Base-by-base conservation (phyloP, 2,888 invertebrate species). In the Gymnocheta viridis region DNA sequence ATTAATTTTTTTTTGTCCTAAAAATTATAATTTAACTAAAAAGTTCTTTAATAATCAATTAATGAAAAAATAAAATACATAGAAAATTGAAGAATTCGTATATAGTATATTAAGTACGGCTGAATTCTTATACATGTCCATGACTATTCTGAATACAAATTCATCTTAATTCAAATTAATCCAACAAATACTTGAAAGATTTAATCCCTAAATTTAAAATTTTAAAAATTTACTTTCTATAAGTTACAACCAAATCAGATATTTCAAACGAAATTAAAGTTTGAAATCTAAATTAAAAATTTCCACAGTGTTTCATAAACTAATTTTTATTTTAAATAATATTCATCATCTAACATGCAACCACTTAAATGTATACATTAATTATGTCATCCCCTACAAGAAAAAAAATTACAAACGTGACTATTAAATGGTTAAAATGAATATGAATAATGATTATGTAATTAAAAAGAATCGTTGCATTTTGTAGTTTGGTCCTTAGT, bases 401-500 rank as follows among this genome's bases (percentile, higher is more conserved):
- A 49, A 35, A 29, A 69, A n/a, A 70, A 62, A 60, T 32, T 67
- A 80, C 10, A 54, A 67, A 74, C 51, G 51, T 80, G 74, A 73
- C 60, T 78, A 73, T 84, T 84, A 81, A 84, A 81, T 84, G 81
- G 35, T 64, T 78, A 69, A 81, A 81, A 76, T 66, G 64, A 74
- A 76, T 60, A 77, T 78, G 73, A 81, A 78, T 81, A 81, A 81
- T 78, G 81, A 81, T 81, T 78, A 73, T 73, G 81, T 84, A 84
- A 84, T 81, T 84, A 81, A 72, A 79, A 69, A 41, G 77, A 81
- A 84, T 77, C 76, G 47, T 24, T 41, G 27, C 58, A 49, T 29
- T 66, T 51, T 44, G 35, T 27, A 24, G 22, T 24, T 70, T 35
- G 35, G 35, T 58, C 51, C 4, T 32, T 17, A 12, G 54, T 66